A percentile compares a stretch with the other conserved stretches of the same genome.
These are phyloP conservation scores for Mormoops blainvillei DNA, from an alignment of 2,113 vertebrate genomes.

Conservation along the genomic window DNA sequence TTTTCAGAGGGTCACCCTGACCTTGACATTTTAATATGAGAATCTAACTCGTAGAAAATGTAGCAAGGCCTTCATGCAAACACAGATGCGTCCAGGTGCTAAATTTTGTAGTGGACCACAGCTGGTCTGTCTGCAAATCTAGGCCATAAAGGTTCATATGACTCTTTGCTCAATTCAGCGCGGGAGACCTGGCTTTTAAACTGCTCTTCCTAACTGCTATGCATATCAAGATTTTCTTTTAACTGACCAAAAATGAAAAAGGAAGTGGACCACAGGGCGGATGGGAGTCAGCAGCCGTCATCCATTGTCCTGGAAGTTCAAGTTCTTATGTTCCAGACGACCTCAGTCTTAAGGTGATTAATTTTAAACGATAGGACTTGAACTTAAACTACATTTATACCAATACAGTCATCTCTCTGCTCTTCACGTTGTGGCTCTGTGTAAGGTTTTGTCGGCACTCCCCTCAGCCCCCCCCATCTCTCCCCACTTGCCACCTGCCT, in stretches of 20 bases:
- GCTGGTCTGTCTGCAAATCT: background rate
- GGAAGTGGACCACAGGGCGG: background rate
- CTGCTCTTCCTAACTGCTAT: background rate
- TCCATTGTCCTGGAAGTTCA: background rate
- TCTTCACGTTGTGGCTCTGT: too few species aligned
- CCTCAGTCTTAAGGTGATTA: rapidly evolving
- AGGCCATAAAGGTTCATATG: background rate
- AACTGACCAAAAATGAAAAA: background rate
- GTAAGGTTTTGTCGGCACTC: background rate
- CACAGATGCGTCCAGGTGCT: too few species aligned
- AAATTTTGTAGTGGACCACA: rapidly evolving
- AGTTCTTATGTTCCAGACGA: background rate
- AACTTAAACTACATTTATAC: background rate
- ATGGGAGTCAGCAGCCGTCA: background rate
- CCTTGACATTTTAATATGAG: background rate
- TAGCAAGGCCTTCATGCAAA: background rate
- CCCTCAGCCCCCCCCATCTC: background rate
- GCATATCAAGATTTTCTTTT: background rate
- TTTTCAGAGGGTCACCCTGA: background rate
- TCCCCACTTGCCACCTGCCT: background rate
- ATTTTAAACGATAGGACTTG: background rate
- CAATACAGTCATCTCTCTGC: background rate
- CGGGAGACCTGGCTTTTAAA: background rate
- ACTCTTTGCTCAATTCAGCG: background rate
- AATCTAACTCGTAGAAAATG: background rate